phyloP scores from a whole-genome alignment of 64 coral and sea anemone genomes.

The Catalaphyllia jardinei region DNA sequence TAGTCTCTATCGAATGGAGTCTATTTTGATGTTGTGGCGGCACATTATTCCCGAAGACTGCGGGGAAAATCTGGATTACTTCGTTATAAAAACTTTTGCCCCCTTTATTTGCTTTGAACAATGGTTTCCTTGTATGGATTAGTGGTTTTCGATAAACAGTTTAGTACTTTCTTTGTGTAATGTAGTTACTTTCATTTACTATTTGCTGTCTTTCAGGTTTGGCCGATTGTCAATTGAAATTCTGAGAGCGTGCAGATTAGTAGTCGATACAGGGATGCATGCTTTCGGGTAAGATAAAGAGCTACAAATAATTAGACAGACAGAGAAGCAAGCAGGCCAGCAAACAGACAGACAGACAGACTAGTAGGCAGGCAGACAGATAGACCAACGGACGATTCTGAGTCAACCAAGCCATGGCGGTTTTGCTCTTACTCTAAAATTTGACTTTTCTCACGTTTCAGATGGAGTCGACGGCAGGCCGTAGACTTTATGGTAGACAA shows the following conservation, averaged over 20 bases:
- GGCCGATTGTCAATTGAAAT: slow-evolving; percentile 75
- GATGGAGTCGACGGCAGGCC: slow-evolving; percentile 77
- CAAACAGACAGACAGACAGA: not conserved
- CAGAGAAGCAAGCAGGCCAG: not conserved
- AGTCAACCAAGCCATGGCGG: not conserved
- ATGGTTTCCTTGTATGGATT: too few relatives aligned
- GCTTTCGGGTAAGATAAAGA: slow-evolving; percentile 64
- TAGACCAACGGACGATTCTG: not conserved
- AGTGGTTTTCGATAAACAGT: too few relatives aligned
- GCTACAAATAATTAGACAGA: not conserved
- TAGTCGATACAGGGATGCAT: slow-evolving; percentile 91
- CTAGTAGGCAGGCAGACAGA: too few relatives aligned
- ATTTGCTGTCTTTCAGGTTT: slow-evolving; percentile 57
- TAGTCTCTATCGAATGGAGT: too few relatives aligned
- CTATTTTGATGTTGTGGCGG: too few relatives aligned
- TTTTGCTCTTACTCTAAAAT: not conserved
- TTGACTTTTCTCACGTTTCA: slow-evolving; percentile 6
- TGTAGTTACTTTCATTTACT: too few relatives aligned
- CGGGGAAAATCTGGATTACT: too few relatives aligned
- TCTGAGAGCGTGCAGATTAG: slow-evolving; percentile 72
- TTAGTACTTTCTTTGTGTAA: too few relatives aligned
- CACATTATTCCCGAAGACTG: too few relatives aligned
- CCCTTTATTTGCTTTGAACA: too few relatives aligned
- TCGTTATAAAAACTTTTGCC: too few relatives aligned
- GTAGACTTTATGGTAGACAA: slow-evolving; percentile 78